These are phyloP conservation scores for Tympanuchus pallidicinctus DNA, from an alignment of 2,113 vertebrate species.

Conservation along the genomic window DNA sequence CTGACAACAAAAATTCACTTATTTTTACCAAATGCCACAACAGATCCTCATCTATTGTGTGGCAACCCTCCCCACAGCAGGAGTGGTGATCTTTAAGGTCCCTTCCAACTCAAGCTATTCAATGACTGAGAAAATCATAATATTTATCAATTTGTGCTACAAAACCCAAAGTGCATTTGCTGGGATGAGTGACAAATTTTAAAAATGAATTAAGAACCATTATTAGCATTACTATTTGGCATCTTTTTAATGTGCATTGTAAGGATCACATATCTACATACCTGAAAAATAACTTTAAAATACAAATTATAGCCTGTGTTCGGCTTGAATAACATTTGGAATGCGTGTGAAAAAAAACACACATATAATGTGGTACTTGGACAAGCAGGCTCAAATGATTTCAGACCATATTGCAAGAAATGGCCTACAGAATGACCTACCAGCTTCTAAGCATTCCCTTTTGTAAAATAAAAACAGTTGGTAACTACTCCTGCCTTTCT, in stretches of 20 bases:
- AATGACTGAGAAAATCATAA: background rate
- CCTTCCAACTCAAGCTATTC: background rate
- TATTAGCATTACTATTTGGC: background rate
- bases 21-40: background rate
- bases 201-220: background rate
- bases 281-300: background rate
- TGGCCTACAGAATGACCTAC: background rate
- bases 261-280: slow-evolving; percentile 14
- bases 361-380: background rate
- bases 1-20: slow-evolving; percentile 1
- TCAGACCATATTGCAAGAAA: background rate
- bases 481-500: background rate
- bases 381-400: background rate
- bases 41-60: background rate
- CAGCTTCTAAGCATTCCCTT: background rate
- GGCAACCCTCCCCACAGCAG: background rate
- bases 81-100: background rate
- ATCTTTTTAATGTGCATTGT: background rate
- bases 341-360: background rate
- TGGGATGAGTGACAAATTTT: background rate
- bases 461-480: background rate
- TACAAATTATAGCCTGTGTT: slow-evolving; percentile 26
- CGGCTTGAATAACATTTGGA: slow-evolving; percentile 19
- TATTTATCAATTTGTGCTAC: background rate
- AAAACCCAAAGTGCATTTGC: slow-evolving; percentile 31